Evolutionary conservation across 2,888 invertebrate species (phyloP), one percentile per base, ranked within the genome.

Genomic region (Magallana nippona): DNA sequence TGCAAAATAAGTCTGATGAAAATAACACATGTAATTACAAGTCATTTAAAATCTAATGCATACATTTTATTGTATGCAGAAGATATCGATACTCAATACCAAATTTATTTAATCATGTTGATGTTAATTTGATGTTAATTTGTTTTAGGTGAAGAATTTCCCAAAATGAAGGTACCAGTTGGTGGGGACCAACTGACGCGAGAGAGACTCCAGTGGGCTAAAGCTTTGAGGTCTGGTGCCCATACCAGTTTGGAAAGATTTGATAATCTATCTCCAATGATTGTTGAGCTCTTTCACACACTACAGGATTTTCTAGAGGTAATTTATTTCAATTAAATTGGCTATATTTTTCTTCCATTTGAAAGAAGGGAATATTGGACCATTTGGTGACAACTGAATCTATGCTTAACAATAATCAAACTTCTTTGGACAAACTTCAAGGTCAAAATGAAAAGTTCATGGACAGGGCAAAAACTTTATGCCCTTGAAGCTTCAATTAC

Each of bases 111-210:
- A 1, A 19, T 62, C 32, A 32, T 32, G 32, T 32, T 32, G 32
- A 32, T 1, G 32, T 32, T 32, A 32, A 32, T 32, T 32, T 32
- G 32, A n/a, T n/a, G n/a, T n/a, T n/a, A n/a, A n/a, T n/a, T n/a
- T n/a, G n/a, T 32, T 19, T 62, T 32, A 78, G 44, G 78, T 78
- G 78, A 55, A 32, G 83, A 86, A n/a, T 57, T 85, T n/a, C 80
- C 83, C 22, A 57, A 62, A 15, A 32, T 86, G 3, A 15, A 57
- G 27, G 78, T 85, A 17, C 86, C 88, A 55, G 79, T 88, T 57
- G 87, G 88, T n/a, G 87, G 86, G 44, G 86, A 88, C 77, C 87
- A 88, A 27, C 82, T 88, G 32, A 87, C 88, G 15, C n/a, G 86
- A 56, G 86, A 85, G 11, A 60, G 86, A 58, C 81, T 87, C 3